A percentile compares a stretch with the other conserved stretches of the same genome.
Conservation (phyloP, 2,797 vertebrate genomes). For the Carduelis carduelis region DNA sequence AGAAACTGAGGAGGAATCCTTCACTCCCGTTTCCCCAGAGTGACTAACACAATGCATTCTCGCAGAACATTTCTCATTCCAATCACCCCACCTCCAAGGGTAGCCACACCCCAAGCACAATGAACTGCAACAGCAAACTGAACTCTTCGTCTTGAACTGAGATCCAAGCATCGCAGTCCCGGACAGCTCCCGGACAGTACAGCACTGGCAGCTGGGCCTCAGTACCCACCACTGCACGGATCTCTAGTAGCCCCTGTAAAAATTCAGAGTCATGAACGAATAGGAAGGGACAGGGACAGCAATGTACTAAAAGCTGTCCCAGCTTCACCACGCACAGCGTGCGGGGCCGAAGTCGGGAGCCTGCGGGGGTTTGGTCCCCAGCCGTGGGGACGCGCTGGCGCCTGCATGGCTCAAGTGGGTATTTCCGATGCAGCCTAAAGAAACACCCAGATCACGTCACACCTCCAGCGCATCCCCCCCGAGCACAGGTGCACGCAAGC, state of each 20-base stretch:
- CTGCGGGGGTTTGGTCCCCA: background rate
- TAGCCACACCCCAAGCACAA: slow-evolving; percentile 24
- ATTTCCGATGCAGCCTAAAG: background rate
- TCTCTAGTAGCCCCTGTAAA: background rate
- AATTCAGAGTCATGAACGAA: background rate
- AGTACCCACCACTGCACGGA: background rate
- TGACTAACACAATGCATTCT: background rate
- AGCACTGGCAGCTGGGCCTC: slow-evolving; percentile 4
- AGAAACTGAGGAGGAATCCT: background rate
- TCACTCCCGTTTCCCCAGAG: background rate
- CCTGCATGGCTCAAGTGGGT: background rate
- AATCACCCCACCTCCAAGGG: background rate
- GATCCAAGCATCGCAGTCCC: background rate
- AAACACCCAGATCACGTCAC: background rate
- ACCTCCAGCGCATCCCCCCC: background rate
- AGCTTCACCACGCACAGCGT: background rate
- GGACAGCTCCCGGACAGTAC: background rate
- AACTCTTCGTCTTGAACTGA: background rate
- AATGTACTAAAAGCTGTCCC: background rate
- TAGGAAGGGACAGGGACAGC: background rate
- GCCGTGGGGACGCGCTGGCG: background rate
- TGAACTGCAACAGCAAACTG: background rate
- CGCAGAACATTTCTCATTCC: background rate
- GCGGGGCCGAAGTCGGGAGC: background rate
- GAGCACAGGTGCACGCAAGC: background rate